A percentile compares a stretch with the other conserved stretches of the same genome.
Conservation (phyloP, 2,888 invertebrate species). For the Cenopis cana region DNA sequence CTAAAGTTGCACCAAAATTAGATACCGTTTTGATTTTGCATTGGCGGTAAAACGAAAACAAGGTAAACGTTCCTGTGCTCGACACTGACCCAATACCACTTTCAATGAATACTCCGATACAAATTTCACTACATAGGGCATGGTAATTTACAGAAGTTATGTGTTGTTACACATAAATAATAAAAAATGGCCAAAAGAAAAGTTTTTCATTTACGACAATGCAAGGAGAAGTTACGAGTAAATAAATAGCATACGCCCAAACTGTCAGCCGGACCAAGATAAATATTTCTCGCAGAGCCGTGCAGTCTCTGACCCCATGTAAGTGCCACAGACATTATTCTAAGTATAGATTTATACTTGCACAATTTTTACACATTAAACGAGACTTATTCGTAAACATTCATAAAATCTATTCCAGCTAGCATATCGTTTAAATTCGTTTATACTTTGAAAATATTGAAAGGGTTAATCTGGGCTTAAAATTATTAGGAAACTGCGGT, state of each 20-base stretch:
- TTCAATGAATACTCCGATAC: too few species aligned
- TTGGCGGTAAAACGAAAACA: background rate
- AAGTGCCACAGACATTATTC: background rate
- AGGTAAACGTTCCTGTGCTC: too few species aligned
- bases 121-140: too few species aligned
- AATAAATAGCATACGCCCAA: conserved; percentile 32
- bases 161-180: background rate
- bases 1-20: background rate
- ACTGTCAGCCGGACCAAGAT: conserved; percentile 28
- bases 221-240: conserved; percentile 14
- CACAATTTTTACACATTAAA: too few species aligned
- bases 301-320: background rate
- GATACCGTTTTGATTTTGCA: background rate
- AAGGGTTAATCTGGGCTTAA: too few species aligned
- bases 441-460: too few species aligned
- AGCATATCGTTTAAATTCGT: too few species aligned
- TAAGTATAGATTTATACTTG: background rate
- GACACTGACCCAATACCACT: too few species aligned
- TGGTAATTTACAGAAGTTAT: conserved; percentile 6
- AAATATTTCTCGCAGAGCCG: conserved; percentile 16
- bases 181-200: conserved; percentile 14
- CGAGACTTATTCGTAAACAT: too few species aligned
- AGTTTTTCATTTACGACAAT: conserved; percentile 19
- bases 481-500: too few species aligned
- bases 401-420: too few species aligned